Evolutionary conservation across 2,888 invertebrate genomes (phyloP).

Genomic region (Polyommatus icarus): DNA sequence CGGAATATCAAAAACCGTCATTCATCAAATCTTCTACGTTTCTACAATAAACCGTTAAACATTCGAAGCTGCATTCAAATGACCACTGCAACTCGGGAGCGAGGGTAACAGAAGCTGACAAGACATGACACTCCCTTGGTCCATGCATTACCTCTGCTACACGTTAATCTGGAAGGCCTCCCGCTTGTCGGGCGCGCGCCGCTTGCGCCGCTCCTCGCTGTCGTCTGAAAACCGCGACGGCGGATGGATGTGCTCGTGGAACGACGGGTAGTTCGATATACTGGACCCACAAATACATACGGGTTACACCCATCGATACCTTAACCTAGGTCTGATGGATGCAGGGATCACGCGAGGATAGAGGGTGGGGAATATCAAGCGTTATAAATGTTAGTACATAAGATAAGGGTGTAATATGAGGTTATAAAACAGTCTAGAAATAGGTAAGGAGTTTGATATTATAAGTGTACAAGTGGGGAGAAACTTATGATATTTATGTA

Average conservation of each 20-base stretch:
- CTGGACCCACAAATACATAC: constrained; percentile 64
- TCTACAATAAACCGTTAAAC: neutral
- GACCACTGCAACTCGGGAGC: constrained; percentile 1
- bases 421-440: neutral
- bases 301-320: constrained; percentile 31
- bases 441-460: neutral
- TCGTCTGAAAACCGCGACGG: constrained; percentile 93
- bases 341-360: neutral
- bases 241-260: constrained; percentile 91
- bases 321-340: constrained; percentile 25
- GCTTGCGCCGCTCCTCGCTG: constrained; percentile 77
- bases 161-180: constrained; percentile 91
- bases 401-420: neutral
- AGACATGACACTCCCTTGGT: constrained; percentile 25
- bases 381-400: neutral
- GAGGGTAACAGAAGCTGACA: constrained; percentile 21
- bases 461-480: neutral
- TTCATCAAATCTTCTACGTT: neutral
- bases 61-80: neutral
- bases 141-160: constrained; percentile 49
- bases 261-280: constrained; percentile 89
- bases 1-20: no score
- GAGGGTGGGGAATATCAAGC: constrained; percentile 16
- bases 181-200: constrained; percentile 70
- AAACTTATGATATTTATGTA: neutral